phyloP scores from a whole-genome alignment of 1,140 invertebrate species.

The Drosophila cardini region DNA sequence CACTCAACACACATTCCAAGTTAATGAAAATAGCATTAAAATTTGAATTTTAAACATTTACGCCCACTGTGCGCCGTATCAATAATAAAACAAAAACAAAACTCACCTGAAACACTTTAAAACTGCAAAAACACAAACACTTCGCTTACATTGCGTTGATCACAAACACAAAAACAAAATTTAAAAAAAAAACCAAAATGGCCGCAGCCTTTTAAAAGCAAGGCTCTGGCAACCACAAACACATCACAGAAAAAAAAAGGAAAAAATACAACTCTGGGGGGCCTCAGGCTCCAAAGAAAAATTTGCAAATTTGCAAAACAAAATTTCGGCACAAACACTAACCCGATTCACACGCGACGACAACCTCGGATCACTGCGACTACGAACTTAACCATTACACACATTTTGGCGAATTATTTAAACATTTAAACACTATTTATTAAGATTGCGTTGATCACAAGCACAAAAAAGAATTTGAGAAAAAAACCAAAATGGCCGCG shows the following conservation, averaged over 20 bases:
- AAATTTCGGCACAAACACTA: too few species aligned
- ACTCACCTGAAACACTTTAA: conserved; percentile 9
- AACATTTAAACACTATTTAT: too few species aligned
- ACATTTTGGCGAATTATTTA: too few species aligned
- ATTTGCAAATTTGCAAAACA: too few species aligned
- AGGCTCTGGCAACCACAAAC: too few species aligned
- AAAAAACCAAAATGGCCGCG: background rate
- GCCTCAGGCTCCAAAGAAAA: too few species aligned
- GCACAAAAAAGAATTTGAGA: background rate
- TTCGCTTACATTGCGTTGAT: background rate
- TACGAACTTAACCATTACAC: too few species aligned
- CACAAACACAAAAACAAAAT: background rate
- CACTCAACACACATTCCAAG: conserved; percentile 50
- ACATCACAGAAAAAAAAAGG: too few species aligned
- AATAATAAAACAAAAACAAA: background rate
- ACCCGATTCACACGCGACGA: too few species aligned
- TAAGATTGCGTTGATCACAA: background rate
- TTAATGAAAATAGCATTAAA: conserved; percentile 35
- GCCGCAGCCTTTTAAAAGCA: too few species aligned
- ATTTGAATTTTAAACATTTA: conserved; percentile 8
- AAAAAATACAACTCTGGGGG: too few species aligned
- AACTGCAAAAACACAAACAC: background rate
- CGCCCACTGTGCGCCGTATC: conserved; percentile 6
- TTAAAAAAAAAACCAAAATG: background rate
- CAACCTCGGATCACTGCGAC: too few species aligned